phyloP scores from a whole-genome alignment of 1,140 invertebrate species.

The Drosophila sucinea region DNA sequence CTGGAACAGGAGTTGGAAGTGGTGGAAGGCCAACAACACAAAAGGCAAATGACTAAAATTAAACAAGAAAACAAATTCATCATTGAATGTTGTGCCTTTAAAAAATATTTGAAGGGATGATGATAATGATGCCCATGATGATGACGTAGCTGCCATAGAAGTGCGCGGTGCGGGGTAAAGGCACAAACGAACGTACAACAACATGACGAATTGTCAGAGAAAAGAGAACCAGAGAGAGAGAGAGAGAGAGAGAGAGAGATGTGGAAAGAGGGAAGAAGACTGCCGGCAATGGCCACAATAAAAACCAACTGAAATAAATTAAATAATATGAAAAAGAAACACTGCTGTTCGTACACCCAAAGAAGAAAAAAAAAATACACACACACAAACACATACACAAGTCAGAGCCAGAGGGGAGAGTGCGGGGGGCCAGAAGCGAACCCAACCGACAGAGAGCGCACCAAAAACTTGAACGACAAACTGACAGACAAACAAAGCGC shows the following conservation, averaged over 20 bases:
- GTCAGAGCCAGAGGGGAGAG: constrained; percentile 3
- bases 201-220: constrained; percentile 15
- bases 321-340: constrained; percentile 80
- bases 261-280: constrained; percentile 11
- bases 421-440: constrained; percentile 28
- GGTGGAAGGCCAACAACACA: constrained; percentile 35
- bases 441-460: constrained; percentile 30
- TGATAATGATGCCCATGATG: constrained; percentile 24
- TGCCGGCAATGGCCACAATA: constrained; percentile 64
- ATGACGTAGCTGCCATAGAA: constrained; percentile 4
- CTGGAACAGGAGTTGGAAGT: constrained; percentile 13
- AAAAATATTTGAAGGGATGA: constrained; percentile 67
- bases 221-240: constrained; percentile 14
- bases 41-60: constrained; percentile 74
- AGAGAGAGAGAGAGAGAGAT: background rate
- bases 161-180: background rate
- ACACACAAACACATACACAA: background rate
- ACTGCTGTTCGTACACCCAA: constrained; percentile 58
- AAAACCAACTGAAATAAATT: constrained; percentile 79
- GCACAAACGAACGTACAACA: constrained; percentile 1
- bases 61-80: constrained; percentile 76
- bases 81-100: constrained; percentile 63
- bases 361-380: constrained; percentile 51
- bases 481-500: constrained; percentile 34
- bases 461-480: constrained; percentile 57